phyloP scores from a whole-genome alignment of 35 echinoderm and acorn worm genomes.

The Apostichopus parvimensis region DNA sequence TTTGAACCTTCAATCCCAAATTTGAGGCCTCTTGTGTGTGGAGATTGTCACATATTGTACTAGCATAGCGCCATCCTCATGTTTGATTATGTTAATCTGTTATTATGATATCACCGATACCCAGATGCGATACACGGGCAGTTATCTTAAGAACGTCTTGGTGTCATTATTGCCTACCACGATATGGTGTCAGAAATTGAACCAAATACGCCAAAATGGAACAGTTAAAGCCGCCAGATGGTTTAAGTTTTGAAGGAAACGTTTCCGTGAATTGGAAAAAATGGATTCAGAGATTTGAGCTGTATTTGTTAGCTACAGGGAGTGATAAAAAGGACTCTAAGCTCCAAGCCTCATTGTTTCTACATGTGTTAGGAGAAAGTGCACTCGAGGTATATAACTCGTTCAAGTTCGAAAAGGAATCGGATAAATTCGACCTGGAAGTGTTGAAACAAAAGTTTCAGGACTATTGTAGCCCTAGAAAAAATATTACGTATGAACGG shows the following conservation, averaged over 20 bases:
- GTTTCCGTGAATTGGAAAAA: constrained; percentile 34
- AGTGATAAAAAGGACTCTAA: constrained; percentile 4
- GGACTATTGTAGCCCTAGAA: constrained; percentile 15
- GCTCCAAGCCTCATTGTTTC: not conserved
- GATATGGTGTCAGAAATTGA: too few relatives aligned
- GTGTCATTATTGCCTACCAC: too few relatives aligned
- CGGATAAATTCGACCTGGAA: not conserved
- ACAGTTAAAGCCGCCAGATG: not conserved
- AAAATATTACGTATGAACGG: constrained; percentile 45
- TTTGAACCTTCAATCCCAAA: too few relatives aligned
- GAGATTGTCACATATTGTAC: too few relatives aligned
- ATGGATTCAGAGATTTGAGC: constrained; percentile 21
- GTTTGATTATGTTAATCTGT: too few relatives aligned
- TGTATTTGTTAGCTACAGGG: constrained; percentile 14
- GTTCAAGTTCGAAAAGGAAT: constrained; percentile 33
- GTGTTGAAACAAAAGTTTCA: constrained; percentile 35
- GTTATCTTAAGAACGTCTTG: too few relatives aligned
- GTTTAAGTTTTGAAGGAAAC: not conserved
- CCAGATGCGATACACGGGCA: too few relatives aligned
- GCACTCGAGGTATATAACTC: constrained; percentile 37
- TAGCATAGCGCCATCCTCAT: too few relatives aligned
- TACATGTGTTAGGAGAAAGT: constrained; percentile 9
- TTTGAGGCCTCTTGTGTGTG: too few relatives aligned
- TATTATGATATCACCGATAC: too few relatives aligned
- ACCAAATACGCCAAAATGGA: not conserved